Base-by-base conservation (phyloP, 2,113 vertebrate species). In the Polypterus bichir region DNA sequence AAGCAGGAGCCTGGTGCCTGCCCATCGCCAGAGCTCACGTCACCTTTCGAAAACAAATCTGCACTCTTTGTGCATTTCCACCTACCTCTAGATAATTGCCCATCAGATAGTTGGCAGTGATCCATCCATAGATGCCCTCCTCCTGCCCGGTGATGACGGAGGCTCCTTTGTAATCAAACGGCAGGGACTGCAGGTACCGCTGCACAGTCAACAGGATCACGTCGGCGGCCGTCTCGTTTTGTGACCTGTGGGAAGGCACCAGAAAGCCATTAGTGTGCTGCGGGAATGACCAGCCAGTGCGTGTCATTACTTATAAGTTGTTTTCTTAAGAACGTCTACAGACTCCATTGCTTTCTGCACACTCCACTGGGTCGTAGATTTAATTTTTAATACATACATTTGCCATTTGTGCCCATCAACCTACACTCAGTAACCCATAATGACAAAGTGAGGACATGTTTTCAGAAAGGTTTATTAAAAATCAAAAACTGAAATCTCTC, bases 101-200 rank as follows among this genome's bases (percentile, higher is more conserved):
- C 89, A 84, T 86, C 77, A 98, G 83, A 83, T 98, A 98, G 86
- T 98, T 98, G 85, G 91, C 92, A 1, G 94, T 95, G 79, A 98
- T 88, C 95, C 95, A 98, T 67, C 94, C 94, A 66, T 95, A 98
- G 44, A 97, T 76, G 53, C 93, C 95, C 81, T 97, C 93, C 67
- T 97, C 90, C 74, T 91, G 84, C 63, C 92, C 94, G 58, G 88
- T 86, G 74, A 98, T 88, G 82, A 97, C 92, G 58, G 92, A 86
- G 44, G 89, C 92, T 62, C 88, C 90, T 77, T 89, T 86, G 82
- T 97, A 97, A 57, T 77, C 71, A 76, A 95, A 95, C 63, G 92
- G 89, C 70, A 91, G 83, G 63, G 81, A 74, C 64, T 73, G 71
- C 72, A 98, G 89, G 81, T 91, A 97, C 64, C 69, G 72, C 65